phyloP scores from a whole-genome alignment of 2,113 vertebrate species.

The Proterorhinus semilunaris region DNA sequence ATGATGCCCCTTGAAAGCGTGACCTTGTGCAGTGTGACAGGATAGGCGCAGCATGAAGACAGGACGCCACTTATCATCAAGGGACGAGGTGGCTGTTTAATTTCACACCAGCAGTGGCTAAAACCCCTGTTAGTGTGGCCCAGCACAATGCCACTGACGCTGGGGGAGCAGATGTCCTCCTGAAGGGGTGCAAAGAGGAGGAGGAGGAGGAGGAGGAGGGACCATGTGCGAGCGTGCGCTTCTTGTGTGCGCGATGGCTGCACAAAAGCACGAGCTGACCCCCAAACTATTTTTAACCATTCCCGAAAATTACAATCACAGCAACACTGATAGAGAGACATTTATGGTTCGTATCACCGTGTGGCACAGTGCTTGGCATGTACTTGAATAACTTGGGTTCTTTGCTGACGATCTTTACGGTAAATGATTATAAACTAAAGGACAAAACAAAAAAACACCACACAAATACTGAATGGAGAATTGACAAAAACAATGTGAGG shows the following conservation, averaged over 20 bases:
- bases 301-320: background rate
- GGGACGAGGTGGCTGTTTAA: conserved; percentile 74
- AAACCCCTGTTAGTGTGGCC: conserved; percentile 68
- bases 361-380: background rate
- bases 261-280: conserved; percentile 46
- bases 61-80: conserved; percentile 71
- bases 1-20: conserved; percentile 70
- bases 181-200: conserved; percentile 67
- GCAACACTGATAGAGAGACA: too few species aligned
- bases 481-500: background rate
- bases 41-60: conserved; percentile 67
- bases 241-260: conserved; percentile 4
- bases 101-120: conserved; percentile 75
- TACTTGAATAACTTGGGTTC: background rate
- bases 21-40: conserved; percentile 69
- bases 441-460: background rate
- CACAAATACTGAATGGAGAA: background rate
- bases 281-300: conserved; percentile 8
- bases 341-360: background rate
- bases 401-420: too few species aligned
- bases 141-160: conserved; percentile 67
- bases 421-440: background rate
- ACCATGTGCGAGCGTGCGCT: conserved; percentile 10
- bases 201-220: conserved; percentile 43
- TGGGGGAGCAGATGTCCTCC: conserved; percentile 73